Evolutionary conservation across 2,113 vertebrate genomes (phyloP), one percentile per base, ranked within the genome.

Genomic region (Stomatorhinus ivindoensis): DNA sequence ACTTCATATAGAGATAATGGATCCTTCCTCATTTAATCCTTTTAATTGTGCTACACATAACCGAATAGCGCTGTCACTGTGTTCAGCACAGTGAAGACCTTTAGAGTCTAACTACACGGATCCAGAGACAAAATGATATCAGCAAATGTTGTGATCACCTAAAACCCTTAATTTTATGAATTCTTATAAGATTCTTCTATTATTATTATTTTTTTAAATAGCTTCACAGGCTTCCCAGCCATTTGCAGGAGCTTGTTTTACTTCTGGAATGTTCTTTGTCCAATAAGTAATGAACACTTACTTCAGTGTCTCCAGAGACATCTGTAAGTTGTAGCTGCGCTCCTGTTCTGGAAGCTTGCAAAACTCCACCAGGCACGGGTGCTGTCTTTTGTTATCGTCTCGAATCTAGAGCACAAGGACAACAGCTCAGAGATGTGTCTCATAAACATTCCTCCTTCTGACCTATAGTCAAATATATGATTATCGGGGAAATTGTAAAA

Each of bases 291-390:
- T 83, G 13, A 24, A 55, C 53, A 95, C 95, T 96, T 95, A 99
- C 98, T 99, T 99, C 35, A 99, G 94, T 7, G 98, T 99, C 95
- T 99, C 98, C 84, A 98, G 95, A 0, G 98, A 99, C 98, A 99
- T 99, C 95, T 99, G 98, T 4, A 99, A 93, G 82, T 99, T 99
- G 92, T 99, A 99, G 94, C 97, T 98, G 89, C 97, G 96, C 85
- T 99, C 98, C 90, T 99, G 98, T 65, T 99, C 98, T 0, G 98
- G 98, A 87, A 99, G 95, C 92, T 96, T 98, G 51, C 95, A 96
- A 94, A 99, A 99, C 91, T 99, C 98, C 91, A 99, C 97, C 92
- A 99, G 95, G 92, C 98, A 99, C 0, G 98, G 98, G 44, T 99
- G 98, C n/a, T 99, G 98, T 50, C 97, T 95, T 93, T 99, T 99